Percentiles rank a stretch among this genome's conserved stretches.
These are phyloP conservation scores for Zosterops borbonicus DNA, from an alignment of 2,113 vertebrate genomes.

Conservation along the genomic window DNA sequence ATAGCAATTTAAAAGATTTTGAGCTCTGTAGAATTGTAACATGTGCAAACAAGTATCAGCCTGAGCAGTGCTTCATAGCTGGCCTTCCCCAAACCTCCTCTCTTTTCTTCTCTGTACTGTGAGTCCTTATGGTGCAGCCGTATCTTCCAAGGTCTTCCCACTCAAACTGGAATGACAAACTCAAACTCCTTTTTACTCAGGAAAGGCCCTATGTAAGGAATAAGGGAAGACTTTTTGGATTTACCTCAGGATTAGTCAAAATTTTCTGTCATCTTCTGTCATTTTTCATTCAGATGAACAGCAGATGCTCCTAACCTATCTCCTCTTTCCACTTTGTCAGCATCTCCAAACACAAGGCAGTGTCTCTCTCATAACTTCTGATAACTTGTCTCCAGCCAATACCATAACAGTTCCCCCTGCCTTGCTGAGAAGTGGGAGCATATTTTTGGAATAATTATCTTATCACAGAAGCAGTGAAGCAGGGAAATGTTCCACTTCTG, in stretches of 20 bases:
- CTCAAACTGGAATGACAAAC: not conserved
- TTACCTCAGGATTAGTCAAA: not conserved
- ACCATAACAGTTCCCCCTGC: not conserved
- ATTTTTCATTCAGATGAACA: not conserved
- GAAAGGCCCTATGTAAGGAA: not conserved
- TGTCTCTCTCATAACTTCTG: not conserved
- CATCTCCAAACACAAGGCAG: not conserved
- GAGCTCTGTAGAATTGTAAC: not conserved
- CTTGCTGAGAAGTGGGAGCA: not conserved
- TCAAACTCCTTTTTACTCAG: rapidly evolving
- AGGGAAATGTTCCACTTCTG: not conserved
- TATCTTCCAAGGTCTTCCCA: not conserved
- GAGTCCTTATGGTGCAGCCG: not conserved
- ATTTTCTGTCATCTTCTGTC: not conserved
- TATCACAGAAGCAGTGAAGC: not conserved
- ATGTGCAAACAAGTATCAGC: not conserved
- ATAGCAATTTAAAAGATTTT: not conserved
- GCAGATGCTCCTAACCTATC: not conserved
- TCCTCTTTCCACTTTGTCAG: not conserved
- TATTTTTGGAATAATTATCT: slow-evolving; percentile 26
- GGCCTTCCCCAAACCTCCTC: not conserved
- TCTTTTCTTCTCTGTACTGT: not conserved
- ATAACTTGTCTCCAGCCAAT: not conserved
- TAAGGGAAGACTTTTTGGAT: not conserved
- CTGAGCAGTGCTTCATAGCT: not conserved